A percentile compares a stretch with the other conserved stretches of the same genome.
phyloP scores from a whole-genome alignment of 2,888 invertebrate species.

The Callyntrura sp. region DNA sequence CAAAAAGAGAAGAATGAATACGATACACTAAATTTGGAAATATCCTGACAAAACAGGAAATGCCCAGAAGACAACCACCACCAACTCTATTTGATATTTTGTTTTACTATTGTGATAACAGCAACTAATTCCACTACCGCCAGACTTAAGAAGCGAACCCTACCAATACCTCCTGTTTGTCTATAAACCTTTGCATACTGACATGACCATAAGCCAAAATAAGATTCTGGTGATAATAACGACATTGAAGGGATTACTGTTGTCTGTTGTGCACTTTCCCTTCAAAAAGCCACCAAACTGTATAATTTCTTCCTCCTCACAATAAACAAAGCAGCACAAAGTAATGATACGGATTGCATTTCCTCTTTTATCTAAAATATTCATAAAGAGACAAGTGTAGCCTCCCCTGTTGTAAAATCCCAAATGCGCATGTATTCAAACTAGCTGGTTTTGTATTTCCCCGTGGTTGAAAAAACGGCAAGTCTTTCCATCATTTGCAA shows the following conservation, averaged over 20 bases:
- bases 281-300: background rate
- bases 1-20: conserved; percentile 2
- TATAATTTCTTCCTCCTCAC: background rate
- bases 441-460: background rate
- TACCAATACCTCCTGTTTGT: too few relatives aligned
- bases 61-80: conserved; percentile 15
- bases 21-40: background rate
- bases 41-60: conserved; percentile 19
- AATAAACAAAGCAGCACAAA: background rate
- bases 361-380: conserved; percentile 5
- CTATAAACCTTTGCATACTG: too few relatives aligned
- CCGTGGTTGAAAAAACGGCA: background rate
- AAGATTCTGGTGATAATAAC: background rate
- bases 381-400: conserved; percentile 2
- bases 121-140: conserved; percentile 1
- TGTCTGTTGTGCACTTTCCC: background rate
- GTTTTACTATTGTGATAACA: background rate
- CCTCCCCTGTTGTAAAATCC: background rate
- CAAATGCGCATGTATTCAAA: background rate
- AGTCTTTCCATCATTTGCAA: background rate
- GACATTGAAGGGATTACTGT: background rate
- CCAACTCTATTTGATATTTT: background rate
- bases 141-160: too few relatives aligned
- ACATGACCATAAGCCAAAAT: background rate
- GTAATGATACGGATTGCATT: background rate